Conservation (phyloP, 2,888 invertebrate genomes). For the Achlya flavicornis region DNA sequence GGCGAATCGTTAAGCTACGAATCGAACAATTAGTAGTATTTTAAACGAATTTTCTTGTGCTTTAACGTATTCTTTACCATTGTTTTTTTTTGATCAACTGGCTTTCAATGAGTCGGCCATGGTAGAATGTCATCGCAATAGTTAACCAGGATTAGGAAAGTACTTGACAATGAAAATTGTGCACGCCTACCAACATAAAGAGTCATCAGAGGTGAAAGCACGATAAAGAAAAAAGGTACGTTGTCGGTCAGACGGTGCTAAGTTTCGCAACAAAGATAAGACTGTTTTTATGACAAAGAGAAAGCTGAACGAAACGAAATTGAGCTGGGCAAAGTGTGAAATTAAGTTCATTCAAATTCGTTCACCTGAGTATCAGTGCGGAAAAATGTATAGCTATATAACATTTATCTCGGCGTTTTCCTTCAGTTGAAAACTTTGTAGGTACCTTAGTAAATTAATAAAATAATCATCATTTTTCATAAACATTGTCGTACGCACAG, state of each 20-base stretch:
- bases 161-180: not conserved
- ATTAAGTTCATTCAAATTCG: constrained; percentile 17
- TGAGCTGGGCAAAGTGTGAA: constrained; percentile 24
- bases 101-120: too few species aligned
- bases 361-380: not conserved
- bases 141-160: not conserved
- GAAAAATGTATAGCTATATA: not conserved
- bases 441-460: too few species aligned
- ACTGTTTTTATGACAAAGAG: constrained; percentile 35
- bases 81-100: too few species aligned
- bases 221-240: constrained; percentile 33
- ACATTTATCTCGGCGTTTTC: not conserved
- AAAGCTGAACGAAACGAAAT: constrained; percentile 42
- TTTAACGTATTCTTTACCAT: not conserved
- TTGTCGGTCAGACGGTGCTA: constrained; percentile 27
- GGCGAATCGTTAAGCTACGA: constrained; percentile 14
- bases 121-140: not conserved
- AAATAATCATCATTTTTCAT: too few species aligned
- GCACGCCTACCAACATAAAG: not conserved
- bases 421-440: not conserved
- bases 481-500: too few species aligned
- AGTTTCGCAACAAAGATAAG: constrained; percentile 29
- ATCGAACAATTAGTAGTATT: constrained; percentile 16
- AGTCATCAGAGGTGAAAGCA: constrained; percentile 44
- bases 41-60: constrained; percentile 21